phyloP scores from a whole-genome alignment of 2,888 invertebrate genomes.

The Troides oblongomaculatus region DNA sequence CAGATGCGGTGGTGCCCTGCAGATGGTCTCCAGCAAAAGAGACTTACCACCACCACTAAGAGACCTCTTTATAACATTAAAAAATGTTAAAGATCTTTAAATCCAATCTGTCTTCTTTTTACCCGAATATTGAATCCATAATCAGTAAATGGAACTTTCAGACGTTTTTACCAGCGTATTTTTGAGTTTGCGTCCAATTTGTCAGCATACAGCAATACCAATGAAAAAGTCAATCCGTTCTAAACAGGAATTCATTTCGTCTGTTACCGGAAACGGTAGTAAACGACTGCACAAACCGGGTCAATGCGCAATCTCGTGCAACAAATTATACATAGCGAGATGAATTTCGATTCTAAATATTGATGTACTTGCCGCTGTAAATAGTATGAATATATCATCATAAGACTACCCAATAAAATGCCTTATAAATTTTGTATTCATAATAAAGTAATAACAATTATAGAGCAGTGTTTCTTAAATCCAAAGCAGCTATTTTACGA shows the following conservation, averaged over 20 bases:
- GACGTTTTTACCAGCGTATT: not conserved
- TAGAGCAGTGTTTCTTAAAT: too few species aligned
- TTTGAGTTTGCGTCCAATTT: not conserved
- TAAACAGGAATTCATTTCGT: conserved; percentile 11
- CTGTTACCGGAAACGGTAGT: conserved; percentile 20
- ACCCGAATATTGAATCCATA: not conserved
- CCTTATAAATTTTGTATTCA: not conserved
- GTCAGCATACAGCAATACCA: not conserved
- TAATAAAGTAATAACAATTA: not conserved
- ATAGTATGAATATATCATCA: too few species aligned
- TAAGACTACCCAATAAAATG: not conserved
- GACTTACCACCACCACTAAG: too few species aligned
- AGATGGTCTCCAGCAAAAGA: too few species aligned
- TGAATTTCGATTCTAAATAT: not conserved
- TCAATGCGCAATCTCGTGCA: conserved; percentile 25
- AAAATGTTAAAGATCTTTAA: too few species aligned
- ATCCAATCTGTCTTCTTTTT: too few species aligned
- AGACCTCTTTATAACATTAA: too few species aligned
- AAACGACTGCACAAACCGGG: conserved; percentile 21
- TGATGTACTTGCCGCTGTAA: not conserved
- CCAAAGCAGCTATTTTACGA: not conserved
- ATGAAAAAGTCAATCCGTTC: conserved; percentile 10
- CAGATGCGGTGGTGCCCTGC: too few species aligned
- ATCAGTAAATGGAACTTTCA: not conserved
- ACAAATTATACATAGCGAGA: conserved; percentile 8